Base-by-base conservation (phyloP, 2,888 invertebrate genomes). In the Mylabris sibirica region DNA sequence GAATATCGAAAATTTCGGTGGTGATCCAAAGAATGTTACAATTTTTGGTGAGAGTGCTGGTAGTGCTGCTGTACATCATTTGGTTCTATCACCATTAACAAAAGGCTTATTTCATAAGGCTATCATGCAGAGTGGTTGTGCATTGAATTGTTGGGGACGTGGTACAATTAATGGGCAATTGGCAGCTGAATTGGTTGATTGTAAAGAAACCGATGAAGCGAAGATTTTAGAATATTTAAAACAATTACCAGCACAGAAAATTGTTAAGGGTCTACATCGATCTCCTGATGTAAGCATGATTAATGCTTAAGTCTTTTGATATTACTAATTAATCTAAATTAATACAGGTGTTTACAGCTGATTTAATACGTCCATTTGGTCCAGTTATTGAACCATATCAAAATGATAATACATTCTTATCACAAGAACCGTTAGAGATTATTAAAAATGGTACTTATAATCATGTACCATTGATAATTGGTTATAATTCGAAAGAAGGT, bases 21-120 rank as follows among this genome's bases (percentile, higher is more conserved):
- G 88, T 1, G 86, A 88, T 79, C 82, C 86, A 0, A 77, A 85
- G 8, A 88, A 88, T 69, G 87, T 88, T 2, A 88, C 88, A 0
- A 82, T 88, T 12, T 87, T 87, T 76, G 88, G 88, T 0, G 87
- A 88, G 77, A 88, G 88, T 72, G 88, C 88, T 1, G 88, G 88
- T 0, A 85, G 82, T 12, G 86, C 85, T 34, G 85, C 87, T 1
- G 83, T 86, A 0, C 87, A 88, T 72, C 88, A 85, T 73, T 81
- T 87, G 75, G 83, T 86, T 72, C 73, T 88, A 5, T 87, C 87
- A 0, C 85, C 87, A 26, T 81, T 85, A 70, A 81, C 87, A 0
- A 85, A 84, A 75, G 83, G 83, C 20, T 72, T 82, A 14, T 82
- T 82, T 65, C 81, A 83, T 59, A 81, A 81, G 67, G 82, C 82